A percentile compares a stretch with the other conserved stretches of the same genome.
These are phyloP conservation scores for Trachelus stipa DNA, from an alignment of 2,888 invertebrate species.

Conservation along the genomic window DNA sequence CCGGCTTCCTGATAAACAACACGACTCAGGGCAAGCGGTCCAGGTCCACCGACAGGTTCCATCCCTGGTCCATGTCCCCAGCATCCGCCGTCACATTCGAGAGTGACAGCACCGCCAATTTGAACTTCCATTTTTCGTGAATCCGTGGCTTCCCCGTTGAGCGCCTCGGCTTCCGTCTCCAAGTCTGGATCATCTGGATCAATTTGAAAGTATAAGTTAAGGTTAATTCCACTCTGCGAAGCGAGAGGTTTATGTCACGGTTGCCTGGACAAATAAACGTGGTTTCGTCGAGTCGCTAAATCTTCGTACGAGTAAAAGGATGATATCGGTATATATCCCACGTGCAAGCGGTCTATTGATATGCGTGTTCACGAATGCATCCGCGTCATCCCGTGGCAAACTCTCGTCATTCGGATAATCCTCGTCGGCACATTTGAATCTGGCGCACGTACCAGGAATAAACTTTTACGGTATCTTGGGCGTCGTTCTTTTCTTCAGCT, in stretches of 20 bases:
- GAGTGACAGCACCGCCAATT: slow-evolving; percentile 86
- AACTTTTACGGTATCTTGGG: slow-evolving; percentile 44
- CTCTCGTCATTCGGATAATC: not conserved
- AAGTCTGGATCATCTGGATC: slow-evolving; percentile 57
- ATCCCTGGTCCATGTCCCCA: slow-evolving; percentile 67
- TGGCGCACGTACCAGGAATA: slow-evolving; percentile 56
- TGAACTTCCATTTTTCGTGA: slow-evolving; percentile 83
- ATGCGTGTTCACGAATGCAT: not conserved
- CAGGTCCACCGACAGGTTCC: slow-evolving; percentile 71
- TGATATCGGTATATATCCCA: not conserved
- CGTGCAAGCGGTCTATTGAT: not conserved
- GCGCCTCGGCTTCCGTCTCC: slow-evolving; percentile 60
- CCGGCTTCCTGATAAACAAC: slow-evolving; percentile 83
- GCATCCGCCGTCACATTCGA: slow-evolving; percentile 76
- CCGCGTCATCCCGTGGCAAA: not conserved
- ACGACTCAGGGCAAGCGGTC: slow-evolving; percentile 75
- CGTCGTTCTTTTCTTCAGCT: slow-evolving; percentile 30
- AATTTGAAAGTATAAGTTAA: not conserved
- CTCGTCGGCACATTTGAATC: slow-evolving; percentile 37
- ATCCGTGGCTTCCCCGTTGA: slow-evolving; percentile 61
- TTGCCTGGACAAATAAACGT: not conserved
- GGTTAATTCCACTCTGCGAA: not conserved
- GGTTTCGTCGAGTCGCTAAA: not conserved
- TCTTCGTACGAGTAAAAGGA: not conserved
- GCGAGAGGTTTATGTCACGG: not conserved